Conservation (phyloP, 2,888 invertebrate genomes). For the Cephus runcator region DNA sequence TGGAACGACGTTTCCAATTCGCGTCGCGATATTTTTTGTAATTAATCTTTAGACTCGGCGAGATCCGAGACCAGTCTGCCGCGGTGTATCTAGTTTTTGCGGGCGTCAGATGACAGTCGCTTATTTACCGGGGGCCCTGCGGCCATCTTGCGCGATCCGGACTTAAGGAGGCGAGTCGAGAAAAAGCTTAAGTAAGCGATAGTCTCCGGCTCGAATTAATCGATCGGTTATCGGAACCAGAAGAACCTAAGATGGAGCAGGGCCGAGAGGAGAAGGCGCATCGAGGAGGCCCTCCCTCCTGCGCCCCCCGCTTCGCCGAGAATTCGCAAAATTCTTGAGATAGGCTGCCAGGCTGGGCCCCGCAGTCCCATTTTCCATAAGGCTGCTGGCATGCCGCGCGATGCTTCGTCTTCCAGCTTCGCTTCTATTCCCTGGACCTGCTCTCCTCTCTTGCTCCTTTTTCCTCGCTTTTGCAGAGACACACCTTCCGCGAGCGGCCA, state of each 20-base stretch:
- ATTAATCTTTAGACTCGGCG: slow-evolving; percentile 57
- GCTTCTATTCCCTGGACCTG: no score
- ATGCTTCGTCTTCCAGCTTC: no score
- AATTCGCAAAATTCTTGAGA: background rate
- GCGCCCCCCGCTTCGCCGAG: background rate
- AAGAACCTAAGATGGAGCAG: background rate
- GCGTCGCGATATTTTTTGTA: slow-evolving; percentile 61
- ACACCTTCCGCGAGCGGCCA: slow-evolving; percentile 34
- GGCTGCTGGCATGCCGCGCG: no score
- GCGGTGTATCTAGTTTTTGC: slow-evolving; percentile 63
- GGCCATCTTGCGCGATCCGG: slow-evolving; percentile 62
- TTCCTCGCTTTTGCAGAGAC: slow-evolving; percentile 10
- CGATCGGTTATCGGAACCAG: slow-evolving; percentile 51
- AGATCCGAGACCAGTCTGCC: slow-evolving; percentile 54
- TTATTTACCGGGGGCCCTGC: slow-evolving; percentile 61
- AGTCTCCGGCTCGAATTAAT: slow-evolving; percentile 50
- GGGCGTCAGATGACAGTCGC: slow-evolving; percentile 64
- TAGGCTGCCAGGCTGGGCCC: no score
- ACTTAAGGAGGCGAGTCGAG: slow-evolving; percentile 55
- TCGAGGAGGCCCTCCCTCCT: no score
- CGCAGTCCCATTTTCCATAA: no score
- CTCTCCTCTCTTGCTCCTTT: background rate
- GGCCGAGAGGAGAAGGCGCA: background rate
- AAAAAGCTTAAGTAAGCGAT: slow-evolving; percentile 39
- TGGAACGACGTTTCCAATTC: slow-evolving; percentile 60